These are phyloP conservation scores for Hiodon alosoides DNA, from an alignment of 2,113 vertebrate species.

Conservation along the genomic window DNA sequence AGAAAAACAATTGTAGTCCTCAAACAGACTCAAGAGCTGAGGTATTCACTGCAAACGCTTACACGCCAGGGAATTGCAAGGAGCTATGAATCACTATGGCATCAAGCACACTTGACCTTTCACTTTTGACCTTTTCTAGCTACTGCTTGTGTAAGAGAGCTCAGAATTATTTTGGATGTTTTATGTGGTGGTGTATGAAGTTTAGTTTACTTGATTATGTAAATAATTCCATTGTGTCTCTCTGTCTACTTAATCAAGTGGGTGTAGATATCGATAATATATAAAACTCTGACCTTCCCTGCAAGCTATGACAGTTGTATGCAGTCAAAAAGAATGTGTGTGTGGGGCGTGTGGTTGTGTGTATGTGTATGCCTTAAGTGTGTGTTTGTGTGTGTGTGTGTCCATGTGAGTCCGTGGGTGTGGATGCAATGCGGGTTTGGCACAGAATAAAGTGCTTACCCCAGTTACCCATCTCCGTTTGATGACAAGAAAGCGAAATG, in stretches of 20 bases:
- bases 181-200: neutral
- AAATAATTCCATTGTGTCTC: too few relatives aligned
- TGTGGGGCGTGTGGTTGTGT: neutral
- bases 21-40: neutral
- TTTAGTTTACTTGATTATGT: neutral
- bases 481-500: neutral
- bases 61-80: neutral
- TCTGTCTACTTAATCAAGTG: too few relatives aligned
- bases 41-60: neutral
- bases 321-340: neutral
- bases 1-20: too few relatives aligned
- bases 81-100: neutral
- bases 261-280: neutral
- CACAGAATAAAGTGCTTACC: conserved; percentile 10
- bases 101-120: conserved; percentile 9
- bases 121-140: neutral
- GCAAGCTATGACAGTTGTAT: neutral
- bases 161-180: neutral
- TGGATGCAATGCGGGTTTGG: neutral
- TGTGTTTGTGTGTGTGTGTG: neutral
- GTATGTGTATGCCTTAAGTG: too few relatives aligned
- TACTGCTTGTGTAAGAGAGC: neutral
- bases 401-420: neutral
- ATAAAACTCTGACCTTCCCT: neutral
- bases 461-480: conserved; percentile 14